Evolutionary conservation across 1,140 invertebrate species (phyloP).

Genomic region (Atta texana): DNA sequence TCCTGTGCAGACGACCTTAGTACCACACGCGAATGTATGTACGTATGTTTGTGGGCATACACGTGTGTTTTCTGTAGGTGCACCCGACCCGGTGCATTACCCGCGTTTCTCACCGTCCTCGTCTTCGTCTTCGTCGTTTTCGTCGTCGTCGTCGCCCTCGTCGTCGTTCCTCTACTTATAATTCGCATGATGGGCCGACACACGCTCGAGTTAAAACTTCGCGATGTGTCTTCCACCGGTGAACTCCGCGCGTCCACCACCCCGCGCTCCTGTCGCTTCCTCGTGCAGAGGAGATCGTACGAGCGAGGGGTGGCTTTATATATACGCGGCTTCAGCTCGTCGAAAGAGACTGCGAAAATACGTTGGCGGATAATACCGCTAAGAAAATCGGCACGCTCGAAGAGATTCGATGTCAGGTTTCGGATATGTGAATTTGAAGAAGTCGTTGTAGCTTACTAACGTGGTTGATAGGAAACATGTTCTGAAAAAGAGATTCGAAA

Average conservation of each 20-base stretch:
- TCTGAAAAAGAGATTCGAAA: background rate
- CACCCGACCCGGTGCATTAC: conserved; percentile 57
- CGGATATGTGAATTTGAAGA: conserved; percentile 7
- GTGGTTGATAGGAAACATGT: background rate
- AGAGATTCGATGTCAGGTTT: conserved; percentile 50
- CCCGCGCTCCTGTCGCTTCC: conserved; percentile 36
- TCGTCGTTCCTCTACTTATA: conserved; percentile 74
- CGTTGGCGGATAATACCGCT: conserved; percentile 43
- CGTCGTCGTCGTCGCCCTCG: conserved; percentile 48
- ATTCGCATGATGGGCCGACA: conserved; percentile 80
- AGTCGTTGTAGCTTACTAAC: conserved; percentile 13
- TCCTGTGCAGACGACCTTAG: conserved; percentile 76
- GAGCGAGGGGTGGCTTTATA: conserved; percentile 61
- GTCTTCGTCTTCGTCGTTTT: conserved; percentile 41
- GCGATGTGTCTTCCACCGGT: conserved; percentile 70
- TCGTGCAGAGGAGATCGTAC: conserved; percentile 40
- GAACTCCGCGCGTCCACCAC: conserved; percentile 32
- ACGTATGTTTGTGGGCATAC: conserved; percentile 70
- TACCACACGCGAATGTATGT: conserved; percentile 71
- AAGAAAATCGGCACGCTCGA: conserved; percentile 13
- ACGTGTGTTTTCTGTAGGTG: conserved; percentile 67
- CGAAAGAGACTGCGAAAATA: conserved; percentile 66
- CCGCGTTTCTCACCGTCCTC: conserved; percentile 51
- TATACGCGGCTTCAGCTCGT: conserved; percentile 61
- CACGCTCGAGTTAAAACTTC: conserved; percentile 80